These are phyloP conservation scores for Hippocampus kuda DNA, from an alignment of 2,797 vertebrate species.

Conservation along the genomic window DNA sequence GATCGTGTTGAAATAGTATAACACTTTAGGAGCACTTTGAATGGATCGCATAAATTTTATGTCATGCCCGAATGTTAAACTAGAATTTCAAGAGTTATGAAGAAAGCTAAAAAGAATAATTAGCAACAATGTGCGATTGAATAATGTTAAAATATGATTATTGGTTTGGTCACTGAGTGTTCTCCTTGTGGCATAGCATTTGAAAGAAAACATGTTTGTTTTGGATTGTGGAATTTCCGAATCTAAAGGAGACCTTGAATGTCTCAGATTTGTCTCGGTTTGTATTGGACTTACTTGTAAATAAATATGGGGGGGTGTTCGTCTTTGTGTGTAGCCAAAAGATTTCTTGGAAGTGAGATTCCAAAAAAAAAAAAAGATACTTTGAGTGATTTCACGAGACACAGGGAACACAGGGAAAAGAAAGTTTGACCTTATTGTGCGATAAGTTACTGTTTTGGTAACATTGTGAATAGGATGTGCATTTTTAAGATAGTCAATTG, in stretches of 20 bases:
- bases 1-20: not conserved
- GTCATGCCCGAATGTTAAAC: not conserved
- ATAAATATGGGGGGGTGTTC: not conserved
- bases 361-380: not conserved
- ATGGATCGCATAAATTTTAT: not conserved
- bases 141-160: not conserved
- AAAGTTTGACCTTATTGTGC: not conserved
- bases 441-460: slow-evolving; percentile 1
- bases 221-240: slow-evolving; percentile 1
- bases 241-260: slow-evolving; percentile 1
- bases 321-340: not conserved
- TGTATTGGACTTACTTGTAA: not conserved
- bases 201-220: not conserved
- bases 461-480: not conserved
- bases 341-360: not conserved
- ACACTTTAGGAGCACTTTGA: not conserved
- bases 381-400: not conserved
- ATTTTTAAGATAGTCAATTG: not conserved
- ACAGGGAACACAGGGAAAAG: not conserved
- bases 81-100: not conserved
- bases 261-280: not conserved
- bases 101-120: not conserved
- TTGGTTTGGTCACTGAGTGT: not conserved
- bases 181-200: not conserved
- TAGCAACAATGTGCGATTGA: not conserved